phyloP scores from a whole-genome alignment of 2,113 vertebrate genomes.

The Cyprinodon variegatus region DNA sequence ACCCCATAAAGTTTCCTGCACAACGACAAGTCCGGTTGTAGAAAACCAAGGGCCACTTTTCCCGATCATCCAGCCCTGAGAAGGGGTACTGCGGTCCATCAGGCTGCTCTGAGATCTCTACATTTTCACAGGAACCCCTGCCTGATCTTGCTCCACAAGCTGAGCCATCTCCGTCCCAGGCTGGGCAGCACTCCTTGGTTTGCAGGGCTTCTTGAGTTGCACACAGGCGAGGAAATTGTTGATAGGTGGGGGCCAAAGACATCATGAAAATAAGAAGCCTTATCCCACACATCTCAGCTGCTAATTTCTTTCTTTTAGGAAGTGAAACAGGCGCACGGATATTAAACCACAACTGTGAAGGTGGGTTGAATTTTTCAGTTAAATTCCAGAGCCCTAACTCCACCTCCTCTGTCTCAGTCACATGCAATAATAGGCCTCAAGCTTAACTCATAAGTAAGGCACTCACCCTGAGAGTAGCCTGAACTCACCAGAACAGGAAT shows the following conservation, averaged over 20 bases:
- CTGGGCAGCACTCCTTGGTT: slow-evolving; percentile 70
- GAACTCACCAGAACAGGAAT: neutral
- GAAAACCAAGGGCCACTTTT: slow-evolving; percentile 92
- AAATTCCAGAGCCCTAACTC: slow-evolving; percentile 8
- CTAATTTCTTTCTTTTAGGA: neutral
- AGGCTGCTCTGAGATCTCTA: slow-evolving; percentile 76
- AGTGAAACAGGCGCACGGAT: neutral
- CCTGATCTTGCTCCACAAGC: slow-evolving; percentile 77
- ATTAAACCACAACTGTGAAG: neutral
- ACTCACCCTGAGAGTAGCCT: neutral
- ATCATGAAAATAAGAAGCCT: slow-evolving; percentile 54
- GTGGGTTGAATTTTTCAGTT: slow-evolving; percentile 25
- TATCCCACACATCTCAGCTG: slow-evolving; percentile 72
- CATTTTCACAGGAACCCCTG: slow-evolving; percentile 85
- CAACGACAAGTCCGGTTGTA: slow-evolving; percentile 92
- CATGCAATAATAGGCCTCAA: slow-evolving; percentile 60
- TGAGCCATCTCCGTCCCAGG: slow-evolving; percentile 69
- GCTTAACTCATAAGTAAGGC: slow-evolving; percentile 21
- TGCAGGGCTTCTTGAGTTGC: slow-evolving; percentile 47
- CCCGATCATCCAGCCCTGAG: slow-evolving; percentile 89
- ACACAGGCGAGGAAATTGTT: slow-evolving; percentile 71
- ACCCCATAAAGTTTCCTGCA: slow-evolving; percentile 88
- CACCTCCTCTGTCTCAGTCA: slow-evolving; percentile 49
- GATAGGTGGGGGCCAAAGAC: slow-evolving; percentile 29
- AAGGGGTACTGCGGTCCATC: slow-evolving; percentile 90